phyloP scores from a whole-genome alignment of 2,113 vertebrate genomes.

The Clarias gariepinus region DNA sequence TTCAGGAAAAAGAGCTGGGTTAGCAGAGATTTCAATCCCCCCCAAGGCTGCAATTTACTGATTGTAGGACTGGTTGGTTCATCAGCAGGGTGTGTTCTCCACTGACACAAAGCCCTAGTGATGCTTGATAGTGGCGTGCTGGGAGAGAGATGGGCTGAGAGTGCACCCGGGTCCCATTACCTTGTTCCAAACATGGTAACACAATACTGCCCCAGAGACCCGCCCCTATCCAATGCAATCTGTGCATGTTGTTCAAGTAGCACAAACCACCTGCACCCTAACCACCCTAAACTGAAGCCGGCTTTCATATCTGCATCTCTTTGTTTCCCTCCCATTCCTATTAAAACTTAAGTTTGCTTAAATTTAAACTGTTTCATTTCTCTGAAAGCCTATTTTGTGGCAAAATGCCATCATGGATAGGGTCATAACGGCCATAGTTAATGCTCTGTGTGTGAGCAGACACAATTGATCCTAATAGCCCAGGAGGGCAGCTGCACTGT shows the following conservation, averaged over 20 bases:
- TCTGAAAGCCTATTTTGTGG: neutral
- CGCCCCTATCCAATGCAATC: constrained; percentile 49
- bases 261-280: constrained; percentile 27
- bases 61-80: neutral
- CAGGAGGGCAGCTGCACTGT: constrained; percentile 31
- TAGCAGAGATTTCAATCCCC: neutral
- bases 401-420: constrained; percentile 2
- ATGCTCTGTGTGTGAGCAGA: constrained; percentile 16
- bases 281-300: neutral
- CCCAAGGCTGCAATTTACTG: neutral
- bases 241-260: constrained; percentile 36
- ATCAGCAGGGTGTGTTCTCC: neutral
- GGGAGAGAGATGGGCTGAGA: constrained; percentile 44
- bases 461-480: constrained; percentile 40
- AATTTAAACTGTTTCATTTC: constrained; percentile 10
- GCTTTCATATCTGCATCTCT: constrained; percentile 11
- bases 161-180: constrained; percentile 59
- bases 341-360: neutral
- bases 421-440: constrained; percentile 14
- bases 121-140: constrained; percentile 38
- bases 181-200: constrained; percentile 67
- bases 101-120: constrained; percentile 4
- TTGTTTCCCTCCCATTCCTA: neutral
- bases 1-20: neutral
- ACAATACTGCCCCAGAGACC: constrained; percentile 59